A percentile compares a stretch with the other conserved stretches of the same genome.
These are phyloP conservation scores for Cichlasoma orientale DNA, from an alignment of 2,797 vertebrate genomes.

Conservation along the genomic window DNA sequence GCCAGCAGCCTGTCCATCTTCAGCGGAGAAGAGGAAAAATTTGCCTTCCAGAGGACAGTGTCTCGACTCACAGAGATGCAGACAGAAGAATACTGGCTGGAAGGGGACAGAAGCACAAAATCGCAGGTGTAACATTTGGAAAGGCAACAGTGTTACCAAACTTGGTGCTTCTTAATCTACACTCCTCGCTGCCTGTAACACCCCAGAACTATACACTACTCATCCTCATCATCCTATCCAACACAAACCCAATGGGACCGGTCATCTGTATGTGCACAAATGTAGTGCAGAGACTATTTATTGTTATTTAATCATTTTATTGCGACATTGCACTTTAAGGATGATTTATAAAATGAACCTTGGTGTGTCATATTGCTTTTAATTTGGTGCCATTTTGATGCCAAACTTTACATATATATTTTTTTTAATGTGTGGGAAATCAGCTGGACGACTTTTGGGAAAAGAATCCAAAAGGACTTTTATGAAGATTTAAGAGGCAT, in stretches of 20 bases:
- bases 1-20: constrained; percentile 90
- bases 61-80: constrained; percentile 99
- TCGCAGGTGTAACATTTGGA: constrained; percentile 26
- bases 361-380: constrained; percentile 22
- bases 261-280: not conserved
- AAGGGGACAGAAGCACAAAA: constrained; percentile 86
- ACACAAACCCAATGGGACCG: constrained; percentile 1
- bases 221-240: not conserved
- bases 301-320: constrained; percentile 51
- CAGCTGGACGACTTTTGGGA: constrained; percentile 10
- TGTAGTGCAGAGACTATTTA: constrained; percentile 64
- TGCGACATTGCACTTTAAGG: constrained; percentile 71
- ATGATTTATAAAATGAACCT: constrained; percentile 30
- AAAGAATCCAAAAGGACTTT: constrained; percentile 4
- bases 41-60: constrained; percentile 93
- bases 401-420: constrained; percentile 27
- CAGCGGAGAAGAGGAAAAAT: constrained; percentile 93
- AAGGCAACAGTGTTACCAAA: not conserved
- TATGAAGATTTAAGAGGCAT: constrained; percentile 29
- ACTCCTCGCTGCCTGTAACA: constrained; percentile 22
- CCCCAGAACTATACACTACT: constrained; percentile 35
- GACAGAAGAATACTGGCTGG: constrained; percentile 93
- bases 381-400: not conserved
- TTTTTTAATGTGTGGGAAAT: constrained; percentile 7
- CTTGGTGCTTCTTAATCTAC: constrained; percentile 1